Evolutionary conservation across 1,140 invertebrate species (phyloP).

Genomic region (Temnothorax nylanderi): DNA sequence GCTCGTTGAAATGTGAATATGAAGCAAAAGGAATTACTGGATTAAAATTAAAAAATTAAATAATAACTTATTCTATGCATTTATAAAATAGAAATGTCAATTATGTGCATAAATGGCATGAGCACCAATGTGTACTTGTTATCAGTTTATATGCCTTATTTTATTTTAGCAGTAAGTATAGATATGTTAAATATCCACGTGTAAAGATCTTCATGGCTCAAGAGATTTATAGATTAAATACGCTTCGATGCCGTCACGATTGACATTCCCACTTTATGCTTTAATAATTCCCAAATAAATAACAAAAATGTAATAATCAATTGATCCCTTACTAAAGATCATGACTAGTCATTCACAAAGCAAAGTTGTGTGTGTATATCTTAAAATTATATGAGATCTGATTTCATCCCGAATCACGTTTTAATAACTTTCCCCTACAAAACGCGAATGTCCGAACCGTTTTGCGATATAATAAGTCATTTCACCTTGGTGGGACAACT

Average conservation of each 20-base stretch:
- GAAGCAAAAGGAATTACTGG: background rate
- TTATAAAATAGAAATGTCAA: background rate
- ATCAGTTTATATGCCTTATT: background rate
- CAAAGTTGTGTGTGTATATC: background rate
- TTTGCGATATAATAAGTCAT: slow-evolving; percentile 64
- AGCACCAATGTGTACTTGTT: background rate
- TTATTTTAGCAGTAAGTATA: background rate
- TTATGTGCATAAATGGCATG: background rate
- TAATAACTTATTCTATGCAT: background rate
- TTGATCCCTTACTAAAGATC: background rate
- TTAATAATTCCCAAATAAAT: background rate
- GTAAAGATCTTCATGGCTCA: background rate
- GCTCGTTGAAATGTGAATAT: background rate
- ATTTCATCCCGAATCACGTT: slow-evolving; percentile 19
- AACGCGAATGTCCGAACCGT: slow-evolving; percentile 47
- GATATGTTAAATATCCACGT: background rate
- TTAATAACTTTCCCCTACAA: slow-evolving; percentile 14
- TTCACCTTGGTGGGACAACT: slow-evolving; percentile 62
- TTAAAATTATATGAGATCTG: slow-evolving; percentile 14
- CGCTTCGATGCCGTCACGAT: background rate
- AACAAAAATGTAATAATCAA: background rate
- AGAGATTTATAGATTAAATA: background rate
- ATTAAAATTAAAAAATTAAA: background rate
- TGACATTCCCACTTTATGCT: background rate
- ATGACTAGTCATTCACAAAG: background rate